Conservation (phyloP, 2,888 invertebrate genomes). For the Caenorhabditis panamensis region DNA sequence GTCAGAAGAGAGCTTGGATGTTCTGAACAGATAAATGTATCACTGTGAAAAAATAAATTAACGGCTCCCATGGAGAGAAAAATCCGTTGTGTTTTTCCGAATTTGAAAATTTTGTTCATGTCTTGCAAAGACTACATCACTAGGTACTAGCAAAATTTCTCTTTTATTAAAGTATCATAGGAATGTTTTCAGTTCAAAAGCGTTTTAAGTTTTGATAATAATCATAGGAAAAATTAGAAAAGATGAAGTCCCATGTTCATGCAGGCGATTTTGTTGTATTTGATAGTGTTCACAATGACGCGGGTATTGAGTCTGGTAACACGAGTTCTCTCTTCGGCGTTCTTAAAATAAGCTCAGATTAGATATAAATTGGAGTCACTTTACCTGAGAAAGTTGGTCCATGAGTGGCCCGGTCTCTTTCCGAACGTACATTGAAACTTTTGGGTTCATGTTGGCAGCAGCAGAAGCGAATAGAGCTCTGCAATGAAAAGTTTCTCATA, state of each 20-base stretch:
- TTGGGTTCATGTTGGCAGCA: constrained; percentile 59
- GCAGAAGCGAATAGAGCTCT: constrained; percentile 63
- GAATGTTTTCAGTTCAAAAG: too few relatives aligned
- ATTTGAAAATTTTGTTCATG: too few relatives aligned
- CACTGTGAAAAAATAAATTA: not conserved
- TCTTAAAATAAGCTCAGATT: constrained; percentile 6
- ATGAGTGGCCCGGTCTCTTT: constrained; percentile 47
- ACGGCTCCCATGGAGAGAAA: too few relatives aligned
- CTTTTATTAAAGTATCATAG: too few relatives aligned
- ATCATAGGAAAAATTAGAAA: constrained; percentile 63
- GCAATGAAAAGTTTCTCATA: constrained; percentile 10
- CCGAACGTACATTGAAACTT: constrained; percentile 59
- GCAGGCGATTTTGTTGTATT: constrained; percentile 75
- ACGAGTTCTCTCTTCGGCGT: constrained; percentile 35
- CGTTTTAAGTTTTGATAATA: not conserved
- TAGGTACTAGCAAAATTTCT: too few relatives aligned
- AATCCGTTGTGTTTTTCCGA: too few relatives aligned
- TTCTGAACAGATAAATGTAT: too few relatives aligned
- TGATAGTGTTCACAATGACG: constrained; percentile 72
- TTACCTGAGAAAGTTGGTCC: constrained; percentile 55
- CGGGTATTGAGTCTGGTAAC: constrained; percentile 78
- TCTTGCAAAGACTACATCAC: too few relatives aligned
- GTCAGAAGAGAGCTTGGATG: not conserved
- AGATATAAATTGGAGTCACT: not conserved
- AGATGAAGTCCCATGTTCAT: constrained; percentile 78